Percentiles rank a stretch among this genome's conserved stretches.
Evolutionary conservation across 2,113 vertebrate genomes (phyloP).

Genomic region (Python bivittatus): DNA sequence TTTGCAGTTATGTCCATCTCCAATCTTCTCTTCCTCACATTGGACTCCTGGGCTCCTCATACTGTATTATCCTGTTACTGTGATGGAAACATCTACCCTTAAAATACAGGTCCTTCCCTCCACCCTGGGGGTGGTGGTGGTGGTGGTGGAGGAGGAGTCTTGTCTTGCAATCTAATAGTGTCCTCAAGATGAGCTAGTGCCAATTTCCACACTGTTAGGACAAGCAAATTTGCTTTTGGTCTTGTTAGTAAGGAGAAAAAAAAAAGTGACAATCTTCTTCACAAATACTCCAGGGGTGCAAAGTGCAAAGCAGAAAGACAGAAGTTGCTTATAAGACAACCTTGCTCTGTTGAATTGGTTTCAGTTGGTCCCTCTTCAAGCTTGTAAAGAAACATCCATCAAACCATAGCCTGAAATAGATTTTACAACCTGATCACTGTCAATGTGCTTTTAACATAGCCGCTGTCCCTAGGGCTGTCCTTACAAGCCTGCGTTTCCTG

Average conservation of each 20-base stretch:
- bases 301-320: not conserved
- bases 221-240: conserved; percentile 35
- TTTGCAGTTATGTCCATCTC: not conserved
- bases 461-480: not conserved
- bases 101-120: fast-evolving
- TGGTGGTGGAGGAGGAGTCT: not conserved
- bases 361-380: conserved; percentile 56
- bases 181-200: not conserved
- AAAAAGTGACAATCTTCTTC: conserved; percentile 47
- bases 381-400: conserved; percentile 52
- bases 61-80: fast-evolving
- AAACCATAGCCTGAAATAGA: conserved; percentile 58
- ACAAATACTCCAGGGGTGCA: conserved; percentile 20
- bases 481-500: conserved; percentile 65
- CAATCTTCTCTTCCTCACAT: not conserved
- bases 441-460: conserved; percentile 58
- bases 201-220: conserved; percentile 49
- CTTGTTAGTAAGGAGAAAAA: conserved; percentile 41
- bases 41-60: not conserved
- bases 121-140: too few relatives aligned
- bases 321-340: conserved; percentile 37
- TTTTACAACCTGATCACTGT: conserved; percentile 64
- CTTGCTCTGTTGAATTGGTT: conserved; percentile 32
- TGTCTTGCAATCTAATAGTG: not conserved
- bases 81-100: fast-evolving